Evolutionary conservation across 30 jellyfish, hydroid and myxozoan genomes (phyloP).

Genomic region (Aurelia sp.): DNA sequence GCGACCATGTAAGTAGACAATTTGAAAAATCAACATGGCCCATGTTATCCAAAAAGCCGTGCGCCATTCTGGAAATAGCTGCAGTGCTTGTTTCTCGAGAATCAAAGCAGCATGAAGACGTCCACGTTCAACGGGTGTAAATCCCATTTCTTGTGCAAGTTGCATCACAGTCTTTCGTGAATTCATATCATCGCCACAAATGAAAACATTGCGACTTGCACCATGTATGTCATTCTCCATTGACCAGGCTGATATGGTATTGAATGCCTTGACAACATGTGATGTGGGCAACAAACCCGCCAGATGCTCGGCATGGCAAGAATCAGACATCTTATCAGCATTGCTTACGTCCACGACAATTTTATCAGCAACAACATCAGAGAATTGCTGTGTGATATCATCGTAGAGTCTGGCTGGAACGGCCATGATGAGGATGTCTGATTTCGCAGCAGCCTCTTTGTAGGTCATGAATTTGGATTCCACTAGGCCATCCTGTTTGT

Average conservation of each 20-base stretch:
- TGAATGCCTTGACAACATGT: constrained; percentile 77
- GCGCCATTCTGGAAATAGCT: constrained; percentile 71
- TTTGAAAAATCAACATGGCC: neutral
- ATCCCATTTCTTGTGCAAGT: constrained; percentile 72
- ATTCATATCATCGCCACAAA: constrained; percentile 38
- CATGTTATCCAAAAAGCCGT: constrained; percentile 38
- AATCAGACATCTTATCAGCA: constrained; percentile 20
- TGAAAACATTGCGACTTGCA: constrained; percentile 56
- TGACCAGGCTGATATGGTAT: constrained; percentile 82
- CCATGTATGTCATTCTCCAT: constrained; percentile 63
- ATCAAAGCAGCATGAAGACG: constrained; percentile 59
- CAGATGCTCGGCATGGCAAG: constrained; percentile 64
- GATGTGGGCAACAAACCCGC: constrained; percentile 54
- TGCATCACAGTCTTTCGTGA: constrained; percentile 35
- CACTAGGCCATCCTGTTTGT: too few relatives aligned
- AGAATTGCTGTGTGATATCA: constrained; percentile 15
- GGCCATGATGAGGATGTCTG: constrained; percentile 61
- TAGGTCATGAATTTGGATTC: neutral
- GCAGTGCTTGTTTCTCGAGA: constrained; percentile 59
- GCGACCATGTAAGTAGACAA: too few relatives aligned
- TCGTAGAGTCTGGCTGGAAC: constrained; percentile 52
- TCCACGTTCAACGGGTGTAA: constrained; percentile 77
- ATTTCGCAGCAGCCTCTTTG: constrained; percentile 43
- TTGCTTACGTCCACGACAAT: constrained; percentile 86
- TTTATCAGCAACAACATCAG: constrained; percentile 28